A percentile compares a stretch with the other conserved stretches of the same genome.
These are phyloP conservation scores for Caenorhabditis sulstoni DNA, from an alignment of 2,888 invertebrate genomes.

Conservation along the genomic window DNA sequence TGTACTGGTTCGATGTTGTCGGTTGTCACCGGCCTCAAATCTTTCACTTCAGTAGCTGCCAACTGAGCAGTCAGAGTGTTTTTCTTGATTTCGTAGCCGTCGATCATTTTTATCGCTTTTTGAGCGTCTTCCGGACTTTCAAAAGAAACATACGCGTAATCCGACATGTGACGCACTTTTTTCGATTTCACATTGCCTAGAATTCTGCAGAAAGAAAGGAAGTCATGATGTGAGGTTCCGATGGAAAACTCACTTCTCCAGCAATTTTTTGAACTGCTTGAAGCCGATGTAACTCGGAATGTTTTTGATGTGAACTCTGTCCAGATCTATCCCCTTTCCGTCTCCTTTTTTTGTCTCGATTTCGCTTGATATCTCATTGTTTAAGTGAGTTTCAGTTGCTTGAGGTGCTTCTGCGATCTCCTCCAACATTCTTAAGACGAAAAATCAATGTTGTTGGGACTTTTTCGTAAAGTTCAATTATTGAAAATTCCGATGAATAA, in stretches of 20 bases:
- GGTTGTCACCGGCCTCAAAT: conserved; percentile 32
- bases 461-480: too few relatives aligned
- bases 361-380: too few relatives aligned
- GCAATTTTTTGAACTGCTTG: conserved; percentile 70
- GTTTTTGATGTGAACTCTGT: conserved; percentile 73
- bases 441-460: too few relatives aligned
- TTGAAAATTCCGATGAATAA: too few relatives aligned
- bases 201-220: conserved; percentile 56
- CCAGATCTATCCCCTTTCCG: conserved; percentile 36
- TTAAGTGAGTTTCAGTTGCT: too few relatives aligned
- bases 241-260: conserved; percentile 71
- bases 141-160: conserved; percentile 71
- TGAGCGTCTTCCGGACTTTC: conserved; percentile 65
- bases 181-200: conserved; percentile 60
- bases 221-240: too few relatives aligned
- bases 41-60: conserved; percentile 58
- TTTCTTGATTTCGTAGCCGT: conserved; percentile 63
- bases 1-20: conserved; percentile 23
- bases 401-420: background rate
- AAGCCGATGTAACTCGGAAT: conserved; percentile 69
- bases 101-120: conserved; percentile 60
- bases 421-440: too few relatives aligned
- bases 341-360: too few relatives aligned
- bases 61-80: conserved; percentile 37
- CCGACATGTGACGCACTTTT: conserved; percentile 65